Base-by-base conservation (phyloP, 2,888 invertebrate species). In the Phlogophora meticulosa region DNA sequence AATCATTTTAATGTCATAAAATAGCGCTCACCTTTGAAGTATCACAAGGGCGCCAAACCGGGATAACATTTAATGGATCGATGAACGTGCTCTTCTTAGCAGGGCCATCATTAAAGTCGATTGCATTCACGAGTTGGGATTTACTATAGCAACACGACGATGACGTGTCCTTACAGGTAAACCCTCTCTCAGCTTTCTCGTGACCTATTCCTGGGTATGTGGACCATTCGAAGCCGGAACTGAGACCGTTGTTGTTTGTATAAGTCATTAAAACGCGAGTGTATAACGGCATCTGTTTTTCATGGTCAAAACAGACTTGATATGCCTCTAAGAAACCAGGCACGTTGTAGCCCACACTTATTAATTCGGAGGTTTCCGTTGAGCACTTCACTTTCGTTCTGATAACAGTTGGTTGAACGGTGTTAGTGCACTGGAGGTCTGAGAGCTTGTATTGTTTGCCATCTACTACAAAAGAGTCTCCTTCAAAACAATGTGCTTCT, bases 21-120 rank as follows among this genome's bases (percentile, higher is more conserved):
- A 48, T 9, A 28, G 2, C 34, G 24, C 24, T 77, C 73, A 83
- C 84, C 67, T 51, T 56, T 45, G 46, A 42, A 17, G 36, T 15
- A 40, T 51, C 22, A 52, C 78, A 75, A 42, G 85, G 73, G 10
- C 40, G 60, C 83, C 81, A 85, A 17, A 63, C 57, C 3, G 76
- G 76, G 22, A 86, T 46, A 9, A 61, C 70, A 57, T 86, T 86
- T 5, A 87, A 17, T 7, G 71, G 70, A 57, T 87, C 80, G 49
- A 83, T 78, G 28, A 76, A 84, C 0, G 81, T 78, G 32, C 78
- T 81, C 32, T 45, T 72, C 60, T 85, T 81, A 7, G 77, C 59
- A 0, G 77, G 71, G 0, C 76, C 79, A 40, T 76, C 72, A 22
- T 60, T 74, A 24, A 87, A 74, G 56, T 85, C 84, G 3, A 46